Evolutionary conservation across 2,888 invertebrate genomes (phyloP).

Genomic region (Hemicrepidius hirtus): DNA sequence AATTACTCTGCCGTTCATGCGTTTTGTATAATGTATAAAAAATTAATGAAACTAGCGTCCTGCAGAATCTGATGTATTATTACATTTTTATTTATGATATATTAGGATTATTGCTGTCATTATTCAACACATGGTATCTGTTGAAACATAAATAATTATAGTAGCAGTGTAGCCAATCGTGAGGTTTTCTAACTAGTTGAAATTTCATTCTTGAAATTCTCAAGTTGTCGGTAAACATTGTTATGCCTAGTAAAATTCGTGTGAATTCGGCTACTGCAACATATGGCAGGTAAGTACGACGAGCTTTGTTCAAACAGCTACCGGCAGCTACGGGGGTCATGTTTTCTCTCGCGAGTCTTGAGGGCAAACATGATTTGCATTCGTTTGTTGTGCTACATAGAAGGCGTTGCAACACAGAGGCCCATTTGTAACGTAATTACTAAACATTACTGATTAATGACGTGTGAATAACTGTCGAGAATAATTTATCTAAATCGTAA

Average conservation of each 20-base stretch:
- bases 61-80: slow-evolving; percentile 5
- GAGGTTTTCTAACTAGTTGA: slow-evolving; percentile 20
- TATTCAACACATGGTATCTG: slow-evolving; percentile 20
- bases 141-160: slow-evolving; percentile 24
- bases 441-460: slow-evolving; percentile 46
- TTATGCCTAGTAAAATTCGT: slow-evolving; percentile 32
- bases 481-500: slow-evolving; percentile 48
- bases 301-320: slow-evolving; percentile 39
- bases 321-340: slow-evolving; percentile 31
- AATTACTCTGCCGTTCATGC: too few species aligned
- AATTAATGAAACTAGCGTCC: neutral
- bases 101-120: slow-evolving; percentile 22
- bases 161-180: neutral
- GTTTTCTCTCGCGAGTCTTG: slow-evolving; percentile 34
- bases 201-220: slow-evolving; percentile 33
- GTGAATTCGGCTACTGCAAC: slow-evolving; percentile 40
- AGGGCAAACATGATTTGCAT: slow-evolving; percentile 40
- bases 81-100: slow-evolving; percentile 3
- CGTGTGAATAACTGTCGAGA: slow-evolving; percentile 46
- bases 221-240: slow-evolving; percentile 32
- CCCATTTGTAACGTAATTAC: slow-evolving; percentile 41
- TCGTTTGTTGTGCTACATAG: slow-evolving; percentile 19
- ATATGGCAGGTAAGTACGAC: slow-evolving; percentile 24
- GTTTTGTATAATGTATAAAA: neutral
- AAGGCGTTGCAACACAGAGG: slow-evolving; percentile 18